Percentiles rank a stretch among this genome's conserved stretches.
Evolutionary conservation across 2,888 invertebrate genomes (phyloP).

Genomic region (Resseliella maxima): DNA sequence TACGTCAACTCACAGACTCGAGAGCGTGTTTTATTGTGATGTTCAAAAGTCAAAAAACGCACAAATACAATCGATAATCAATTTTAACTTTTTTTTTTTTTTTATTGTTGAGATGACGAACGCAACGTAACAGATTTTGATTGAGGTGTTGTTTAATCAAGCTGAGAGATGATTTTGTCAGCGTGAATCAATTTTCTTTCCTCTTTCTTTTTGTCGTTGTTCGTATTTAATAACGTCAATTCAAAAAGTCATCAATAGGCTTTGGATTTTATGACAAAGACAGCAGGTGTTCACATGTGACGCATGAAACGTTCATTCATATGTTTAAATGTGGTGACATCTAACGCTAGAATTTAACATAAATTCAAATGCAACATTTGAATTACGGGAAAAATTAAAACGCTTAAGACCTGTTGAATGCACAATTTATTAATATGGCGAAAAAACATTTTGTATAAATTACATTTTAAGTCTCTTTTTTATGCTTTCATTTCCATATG

Average conservation of each 20-base stretch:
- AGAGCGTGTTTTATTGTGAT: background rate
- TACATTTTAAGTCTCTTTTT: background rate
- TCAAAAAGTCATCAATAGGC: conserved; percentile 51
- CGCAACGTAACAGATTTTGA: conserved; percentile 17
- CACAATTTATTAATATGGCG: background rate
- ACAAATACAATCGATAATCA: conserved; percentile 9
- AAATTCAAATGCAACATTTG: background rate
- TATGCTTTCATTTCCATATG: too few species aligned
- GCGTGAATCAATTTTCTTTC: background rate
- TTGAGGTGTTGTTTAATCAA: background rate
- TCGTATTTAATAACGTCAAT: conserved; percentile 8
- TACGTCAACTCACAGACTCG: background rate
- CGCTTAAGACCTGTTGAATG: conserved; percentile 11
- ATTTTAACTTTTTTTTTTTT: background rate
- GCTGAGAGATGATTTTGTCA: background rate
- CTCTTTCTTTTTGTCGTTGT: background rate
- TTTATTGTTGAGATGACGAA: background rate
- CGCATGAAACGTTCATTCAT: background rate
- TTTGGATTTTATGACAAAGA: background rate
- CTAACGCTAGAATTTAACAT: background rate
- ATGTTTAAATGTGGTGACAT: background rate
- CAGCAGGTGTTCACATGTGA: background rate
- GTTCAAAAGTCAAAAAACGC: background rate
- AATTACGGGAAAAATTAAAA: background rate
- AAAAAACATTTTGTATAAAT: background rate